These are phyloP conservation scores for Lepidochitona cinerea DNA, from an alignment of 2,888 invertebrate species.

Conservation along the genomic window DNA sequence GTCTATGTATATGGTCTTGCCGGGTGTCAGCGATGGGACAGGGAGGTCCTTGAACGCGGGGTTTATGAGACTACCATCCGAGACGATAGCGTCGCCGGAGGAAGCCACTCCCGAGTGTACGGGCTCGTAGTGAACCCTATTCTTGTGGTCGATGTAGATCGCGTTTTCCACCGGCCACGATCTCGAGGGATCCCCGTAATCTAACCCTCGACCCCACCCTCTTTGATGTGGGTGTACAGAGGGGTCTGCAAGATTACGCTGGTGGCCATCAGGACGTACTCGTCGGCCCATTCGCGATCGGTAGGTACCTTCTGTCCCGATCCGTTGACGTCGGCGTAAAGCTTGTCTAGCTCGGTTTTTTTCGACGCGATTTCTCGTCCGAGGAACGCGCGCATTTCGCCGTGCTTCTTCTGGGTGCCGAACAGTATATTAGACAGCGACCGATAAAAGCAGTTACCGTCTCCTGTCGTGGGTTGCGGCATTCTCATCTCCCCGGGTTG, in stretches of 20 bases:
- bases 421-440: not conserved
- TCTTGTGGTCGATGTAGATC: not conserved
- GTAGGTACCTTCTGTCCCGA: not conserved
- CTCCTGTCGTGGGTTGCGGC: not conserved
- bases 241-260: not conserved
- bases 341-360: not conserved
- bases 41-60: not conserved
- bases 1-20: not conserved
- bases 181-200: not conserved
- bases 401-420: not conserved
- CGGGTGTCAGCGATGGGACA: not conserved
- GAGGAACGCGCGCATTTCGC: not conserved
- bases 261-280: not conserved
- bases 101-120: not conserved
- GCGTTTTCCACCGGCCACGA: not conserved
- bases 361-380: not conserved
- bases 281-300: not conserved
- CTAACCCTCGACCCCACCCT: not conserved
- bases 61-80: not conserved
- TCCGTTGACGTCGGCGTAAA: not conserved
- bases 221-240: not conserved
- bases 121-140: not conserved
- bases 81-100: not conserved
- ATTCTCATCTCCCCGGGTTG: not conserved
- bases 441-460: not conserved